phyloP scores from a whole-genome alignment of 1,140 invertebrate species.

The Oscheius sp. region DNA sequence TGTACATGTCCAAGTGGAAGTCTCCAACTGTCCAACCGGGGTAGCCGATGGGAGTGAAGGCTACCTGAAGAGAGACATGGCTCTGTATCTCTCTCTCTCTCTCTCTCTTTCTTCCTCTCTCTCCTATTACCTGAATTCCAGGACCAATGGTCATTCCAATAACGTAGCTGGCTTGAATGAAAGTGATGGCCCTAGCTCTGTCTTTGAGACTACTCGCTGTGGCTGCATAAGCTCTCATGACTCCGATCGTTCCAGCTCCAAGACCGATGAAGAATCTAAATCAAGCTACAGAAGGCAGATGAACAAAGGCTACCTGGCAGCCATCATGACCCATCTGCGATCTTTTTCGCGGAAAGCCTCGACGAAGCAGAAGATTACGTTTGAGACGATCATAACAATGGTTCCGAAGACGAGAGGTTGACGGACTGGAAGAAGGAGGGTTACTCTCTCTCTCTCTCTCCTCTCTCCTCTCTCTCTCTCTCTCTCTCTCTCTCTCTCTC shows the following conservation, averaged over 20 bases:
- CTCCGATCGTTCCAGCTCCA: constrained; percentile 18
- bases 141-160: constrained; percentile 29
- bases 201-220: constrained; percentile 23
- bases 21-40: background rate
- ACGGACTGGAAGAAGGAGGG: constrained; percentile 26
- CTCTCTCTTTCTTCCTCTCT: background rate
- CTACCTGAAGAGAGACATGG: constrained; percentile 15
- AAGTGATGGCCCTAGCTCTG: constrained; percentile 23
- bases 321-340: constrained; percentile 30
- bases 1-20: constrained; percentile 31
- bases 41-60: constrained; percentile 33
- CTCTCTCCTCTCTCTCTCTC: too few species aligned
- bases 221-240: constrained; percentile 30
- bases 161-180: constrained; percentile 24
- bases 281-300: too few species aligned
- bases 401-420: constrained; percentile 26
- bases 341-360: constrained; percentile 13
- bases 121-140: constrained; percentile 22
- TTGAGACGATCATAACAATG: constrained; percentile 14
- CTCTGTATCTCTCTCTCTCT: background rate
- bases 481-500: too few species aligned
- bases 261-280: constrained; percentile 18
- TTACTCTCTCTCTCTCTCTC: too few species aligned
- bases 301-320: constrained; percentile 5
- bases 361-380: constrained; percentile 24